A percentile compares a stretch with the other conserved stretches of the same genome.
phyloP scores from a whole-genome alignment of 1,140 invertebrate genomes.

The Papilio glaucus region DNA sequence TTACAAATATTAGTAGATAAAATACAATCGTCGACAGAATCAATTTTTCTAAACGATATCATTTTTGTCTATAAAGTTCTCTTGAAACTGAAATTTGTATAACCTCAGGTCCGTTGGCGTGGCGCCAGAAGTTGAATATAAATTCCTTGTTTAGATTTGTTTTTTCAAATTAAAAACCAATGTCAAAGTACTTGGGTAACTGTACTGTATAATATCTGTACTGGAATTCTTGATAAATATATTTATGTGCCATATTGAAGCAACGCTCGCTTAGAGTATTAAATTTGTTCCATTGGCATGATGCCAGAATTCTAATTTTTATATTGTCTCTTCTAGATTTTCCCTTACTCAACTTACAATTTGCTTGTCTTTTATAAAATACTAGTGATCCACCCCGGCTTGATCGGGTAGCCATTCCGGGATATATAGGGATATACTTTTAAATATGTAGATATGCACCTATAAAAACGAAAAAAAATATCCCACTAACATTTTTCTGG shows the following conservation, averaged over 20 bases:
- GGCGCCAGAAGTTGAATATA: background rate
- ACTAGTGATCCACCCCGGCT: no score
- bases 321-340: background rate
- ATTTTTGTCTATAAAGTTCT: background rate
- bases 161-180: constrained; percentile 19
- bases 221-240: background rate
- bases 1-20: no score
- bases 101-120: background rate
- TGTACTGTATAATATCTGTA: no score
- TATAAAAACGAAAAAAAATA: no score
- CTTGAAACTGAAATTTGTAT: constrained; percentile 1
- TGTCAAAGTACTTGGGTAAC: background rate
- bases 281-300: background rate
- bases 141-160: constrained; percentile 8
- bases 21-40: background rate
- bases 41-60: background rate
- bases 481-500: no score
- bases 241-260: background rate
- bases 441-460: no score
- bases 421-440: no score
- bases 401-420: no score
- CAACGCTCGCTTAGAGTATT: background rate
- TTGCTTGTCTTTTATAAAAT: no score
- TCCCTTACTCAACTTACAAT: no score
- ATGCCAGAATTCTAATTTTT: background rate